phyloP scores from a whole-genome alignment of 2,888 invertebrate species.

The Stenodema calcarata region DNA sequence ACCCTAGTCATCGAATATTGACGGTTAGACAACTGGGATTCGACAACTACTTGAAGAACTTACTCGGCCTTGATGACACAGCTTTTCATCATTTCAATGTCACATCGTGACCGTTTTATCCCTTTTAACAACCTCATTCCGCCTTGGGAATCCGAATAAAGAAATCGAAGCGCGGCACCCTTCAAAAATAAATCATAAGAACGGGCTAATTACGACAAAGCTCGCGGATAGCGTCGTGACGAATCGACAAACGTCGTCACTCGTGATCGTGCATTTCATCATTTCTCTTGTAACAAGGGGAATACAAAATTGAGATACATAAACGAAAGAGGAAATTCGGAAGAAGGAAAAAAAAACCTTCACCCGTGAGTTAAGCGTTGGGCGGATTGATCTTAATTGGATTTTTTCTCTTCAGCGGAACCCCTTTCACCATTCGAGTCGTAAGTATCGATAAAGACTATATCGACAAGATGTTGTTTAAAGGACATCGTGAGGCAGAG shows the following conservation, averaged over 20 bases:
- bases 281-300: not conserved
- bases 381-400: not conserved
- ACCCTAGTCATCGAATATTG: too few relatives aligned
- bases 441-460: not conserved
- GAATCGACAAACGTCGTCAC: constrained; percentile 7
- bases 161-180: not conserved
- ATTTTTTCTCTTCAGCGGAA: not conserved
- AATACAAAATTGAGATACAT: not conserved
- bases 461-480: not conserved
- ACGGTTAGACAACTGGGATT: not conserved
- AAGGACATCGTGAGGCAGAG: not conserved
- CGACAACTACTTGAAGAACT: not conserved
- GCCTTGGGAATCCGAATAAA: constrained; percentile 1
- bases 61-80: not conserved
- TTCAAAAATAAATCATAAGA: constrained; percentile 19
- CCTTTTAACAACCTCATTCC: constrained; percentile 11
- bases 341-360: not conserved
- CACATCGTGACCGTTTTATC: constrained; percentile 16
- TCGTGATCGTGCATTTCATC: constrained; percentile 10
- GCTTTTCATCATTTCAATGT: not conserved
- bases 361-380: not conserved
- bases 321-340: not conserved
- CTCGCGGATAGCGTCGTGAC: constrained; percentile 15
- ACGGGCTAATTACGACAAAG: constrained; percentile 21
- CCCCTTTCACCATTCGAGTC: not conserved